Evolutionary conservation across 2,888 invertebrate genomes (phyloP), one percentile per base, ranked within the genome.

Genomic region (Polydrusus pterygomalis): DNA sequence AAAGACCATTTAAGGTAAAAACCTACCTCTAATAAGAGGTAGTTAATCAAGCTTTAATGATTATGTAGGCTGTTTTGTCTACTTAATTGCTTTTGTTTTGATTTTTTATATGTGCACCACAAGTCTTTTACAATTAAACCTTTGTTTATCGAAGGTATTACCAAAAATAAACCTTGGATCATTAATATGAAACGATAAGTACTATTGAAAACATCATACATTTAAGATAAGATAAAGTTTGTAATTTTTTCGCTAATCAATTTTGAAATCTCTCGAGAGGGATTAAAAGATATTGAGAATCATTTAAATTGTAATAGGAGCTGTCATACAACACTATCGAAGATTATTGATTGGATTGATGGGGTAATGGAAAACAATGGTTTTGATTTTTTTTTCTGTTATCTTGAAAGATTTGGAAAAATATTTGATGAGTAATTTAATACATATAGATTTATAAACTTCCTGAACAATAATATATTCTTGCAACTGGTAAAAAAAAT

Each of bases 331-430:
- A 18, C 40, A 62, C 18, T 43, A 20, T 43, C 18, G 10, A n/a
- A 11, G 25, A 64, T 64, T 64, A 64, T 49, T n/a, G 38, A 60
- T 18, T 60, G 47, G 49, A 49, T 64, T 64, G 64, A 49, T 17
- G 30, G 5, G 17, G 49, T 17, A 64, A 49, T 64, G 47, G 10
- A 38, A 60, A 10, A 15, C 30, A 18, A 54, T 13, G n/a, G 51
- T 40, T 56, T 68, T 68, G 54, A 68, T 64, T 64, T 64, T 34
- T 17, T 64, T 64, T 64, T 34, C 13, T 13, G 17, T 64, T 47
- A 40, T 47, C 45, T 47, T 17, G 25, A 0, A 25, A 54, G 30
- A 54, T 51, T 18, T 51, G n/a, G 25, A 47, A 51, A 54, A 54
- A 25, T 54, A 54, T 45, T 65, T 20, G 47, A 15, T 43, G 38